Base-by-base conservation (phyloP, 2,888 invertebrate species). In the Carpatolechia fugitivella region DNA sequence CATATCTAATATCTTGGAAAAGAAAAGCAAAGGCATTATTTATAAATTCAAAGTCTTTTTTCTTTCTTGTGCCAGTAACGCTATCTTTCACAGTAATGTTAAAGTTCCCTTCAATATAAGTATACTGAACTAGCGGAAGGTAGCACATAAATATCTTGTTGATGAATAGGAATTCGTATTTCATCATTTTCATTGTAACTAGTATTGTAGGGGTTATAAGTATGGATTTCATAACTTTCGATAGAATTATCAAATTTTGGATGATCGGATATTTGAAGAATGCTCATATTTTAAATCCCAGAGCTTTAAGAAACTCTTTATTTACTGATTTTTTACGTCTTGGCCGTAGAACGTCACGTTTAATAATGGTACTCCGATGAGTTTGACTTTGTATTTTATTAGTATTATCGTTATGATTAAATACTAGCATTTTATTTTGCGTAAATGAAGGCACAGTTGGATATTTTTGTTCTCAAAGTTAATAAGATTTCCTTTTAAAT, bases 131-230 rank as follows among this genome's bases (percentile, higher is more conserved):
- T 64, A 4, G 58, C 58, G 10, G 62, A 60, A 10, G 62, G 62
- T 44, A 64, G 46, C n/a, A 62, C 47, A 36, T 62, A 61, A 8
- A 58, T 44, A 49, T 62, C 62, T 59, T 62, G 62, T 10, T 61
- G 59, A 46, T 62, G 47, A 24, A 62, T 62, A 8, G 57, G 56
- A 40, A 62, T 64, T 31, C 62, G 38, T 1, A 64, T 62, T 54
- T 64, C 62, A 57, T 63, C 61, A 51, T 62, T 59, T 33, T 46
- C 54, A 3, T 51, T 51, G 38, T 31, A 56, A 38, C 50, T 56
- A 41, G 35, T 54, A 18, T 52, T 54, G 14, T 57, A 57, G 13
- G 59, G 56, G 16, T 56, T 61, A 18, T 40, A 40, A 1, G 40
- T 18, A 18, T 40, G 40, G 8, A 18, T 10, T 7, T 40, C 61